Conservation (phyloP, 2,888 invertebrate species). For the Lasioglossum villosulum region DNA sequence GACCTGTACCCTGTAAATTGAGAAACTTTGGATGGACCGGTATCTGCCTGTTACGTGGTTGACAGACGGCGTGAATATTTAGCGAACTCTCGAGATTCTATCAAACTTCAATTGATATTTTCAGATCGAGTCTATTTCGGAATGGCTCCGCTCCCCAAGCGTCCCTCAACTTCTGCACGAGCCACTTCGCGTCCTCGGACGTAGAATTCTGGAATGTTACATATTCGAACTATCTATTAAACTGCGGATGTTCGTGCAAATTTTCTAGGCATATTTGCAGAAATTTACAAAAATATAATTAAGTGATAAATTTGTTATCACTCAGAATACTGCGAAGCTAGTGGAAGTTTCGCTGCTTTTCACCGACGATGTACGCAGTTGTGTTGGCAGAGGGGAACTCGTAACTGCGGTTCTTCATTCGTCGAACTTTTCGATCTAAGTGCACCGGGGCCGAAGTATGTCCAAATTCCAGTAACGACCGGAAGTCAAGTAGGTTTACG, state of each 20-base stretch:
- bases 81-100: slow-evolving; percentile 18
- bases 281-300: too few relatives aligned
- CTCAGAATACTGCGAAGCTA: background rate
- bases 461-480: slow-evolving; percentile 47
- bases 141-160: background rate
- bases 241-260: too few relatives aligned
- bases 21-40: slow-evolving; percentile 40
- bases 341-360: background rate
- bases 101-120: slow-evolving; percentile 40
- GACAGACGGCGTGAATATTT: slow-evolving; percentile 40
- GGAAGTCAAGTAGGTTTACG: slow-evolving; percentile 59
- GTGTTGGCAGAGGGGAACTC: slow-evolving; percentile 25
- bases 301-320: too few relatives aligned
- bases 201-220: too few relatives aligned
- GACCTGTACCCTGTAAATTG: slow-evolving; percentile 29
- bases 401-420: slow-evolving; percentile 51
- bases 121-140: background rate
- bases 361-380: background rate
- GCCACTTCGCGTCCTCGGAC: background rate
- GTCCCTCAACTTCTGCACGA: background rate
- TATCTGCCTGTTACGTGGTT: slow-evolving; percentile 27
- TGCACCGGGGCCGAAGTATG: slow-evolving; percentile 40
- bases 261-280: too few relatives aligned
- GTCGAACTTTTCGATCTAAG: slow-evolving; percentile 48
- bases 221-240: too few relatives aligned